A percentile compares a stretch with the other conserved stretches of the same genome.
These are phyloP conservation scores for Glyphotaelius pellucidus DNA, from an alignment of 2,888 invertebrate genomes.

Conservation along the genomic window DNA sequence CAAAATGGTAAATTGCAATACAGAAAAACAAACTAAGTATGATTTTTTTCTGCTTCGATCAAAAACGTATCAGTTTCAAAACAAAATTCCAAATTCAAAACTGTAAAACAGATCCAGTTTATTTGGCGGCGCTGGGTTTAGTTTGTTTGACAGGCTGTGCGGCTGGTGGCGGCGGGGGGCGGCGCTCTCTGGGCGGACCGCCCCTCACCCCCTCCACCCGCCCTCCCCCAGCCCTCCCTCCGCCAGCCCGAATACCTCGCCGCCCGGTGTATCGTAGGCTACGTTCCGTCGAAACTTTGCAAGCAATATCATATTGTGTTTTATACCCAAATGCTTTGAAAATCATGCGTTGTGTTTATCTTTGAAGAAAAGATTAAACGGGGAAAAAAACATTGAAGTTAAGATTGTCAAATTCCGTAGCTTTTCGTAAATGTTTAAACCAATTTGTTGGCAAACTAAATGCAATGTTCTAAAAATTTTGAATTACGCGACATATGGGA, in stretches of 20 bases:
- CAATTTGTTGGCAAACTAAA: neutral
- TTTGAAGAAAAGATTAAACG: neutral
- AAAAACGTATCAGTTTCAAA: neutral
- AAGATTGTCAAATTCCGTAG: neutral
- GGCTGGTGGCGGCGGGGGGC: neutral
- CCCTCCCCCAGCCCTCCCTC: neutral
- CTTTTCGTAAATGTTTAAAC: neutral
- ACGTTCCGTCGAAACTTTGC: neutral
- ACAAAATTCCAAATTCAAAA: conserved; percentile 33
- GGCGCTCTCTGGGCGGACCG: conserved; percentile 21
- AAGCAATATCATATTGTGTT: neutral
- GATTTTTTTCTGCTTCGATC: neutral
- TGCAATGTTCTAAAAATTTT: neutral
- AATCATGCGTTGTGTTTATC: neutral
- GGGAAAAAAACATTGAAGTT: neutral
- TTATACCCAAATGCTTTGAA: neutral
- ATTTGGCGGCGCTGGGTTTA: conserved; percentile 24
- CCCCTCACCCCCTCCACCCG: conserved; percentile 11
- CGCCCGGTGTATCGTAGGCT: neutral
- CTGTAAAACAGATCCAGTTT: conserved; percentile 23
- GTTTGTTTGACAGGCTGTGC: conserved; percentile 22
- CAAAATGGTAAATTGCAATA: neutral
- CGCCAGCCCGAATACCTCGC: neutral
- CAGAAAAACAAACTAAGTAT: neutral
- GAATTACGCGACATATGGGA: neutral